Percentiles rank a stretch among this genome's conserved stretches.
phyloP scores from a whole-genome alignment of 2,113 vertebrate genomes.

The Prietella phreatophila region DNA sequence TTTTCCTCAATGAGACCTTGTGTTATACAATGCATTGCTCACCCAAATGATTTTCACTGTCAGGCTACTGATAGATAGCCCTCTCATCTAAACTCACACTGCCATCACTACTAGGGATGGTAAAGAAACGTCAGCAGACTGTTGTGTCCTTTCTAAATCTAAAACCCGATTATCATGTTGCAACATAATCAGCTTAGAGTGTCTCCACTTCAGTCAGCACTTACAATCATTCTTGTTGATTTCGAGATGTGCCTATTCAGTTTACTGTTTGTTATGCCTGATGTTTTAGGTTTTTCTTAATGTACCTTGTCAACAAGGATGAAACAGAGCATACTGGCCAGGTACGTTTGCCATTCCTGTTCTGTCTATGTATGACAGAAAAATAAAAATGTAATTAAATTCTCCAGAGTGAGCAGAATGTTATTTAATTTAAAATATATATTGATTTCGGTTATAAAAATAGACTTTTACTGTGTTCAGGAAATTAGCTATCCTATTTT shows the following conservation, averaged over 20 bases:
- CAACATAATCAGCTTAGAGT: neutral
- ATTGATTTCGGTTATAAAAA: neutral
- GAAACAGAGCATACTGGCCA: constrained; percentile 99
- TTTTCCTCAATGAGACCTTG: neutral
- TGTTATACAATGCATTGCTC: neutral
- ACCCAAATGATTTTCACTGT: neutral
- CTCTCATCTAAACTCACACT: neutral
- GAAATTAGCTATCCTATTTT: neutral
- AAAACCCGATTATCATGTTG: neutral
- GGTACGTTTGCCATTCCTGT: constrained; percentile 64
- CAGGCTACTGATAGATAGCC: neutral
- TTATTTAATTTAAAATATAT: neutral
- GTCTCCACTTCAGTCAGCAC: neutral
- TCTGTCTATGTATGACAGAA: neutral
- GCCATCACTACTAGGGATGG: neutral
- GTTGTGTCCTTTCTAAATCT: neutral
- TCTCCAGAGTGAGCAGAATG: neutral
- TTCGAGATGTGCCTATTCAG: neutral
- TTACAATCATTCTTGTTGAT: neutral
- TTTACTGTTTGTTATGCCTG: neutral
- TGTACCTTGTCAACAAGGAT: constrained; percentile 99
- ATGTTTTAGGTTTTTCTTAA: constrained; percentile 89
- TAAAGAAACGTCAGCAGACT: neutral
- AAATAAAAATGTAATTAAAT: neutral
- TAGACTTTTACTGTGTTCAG: neutral